phyloP scores from a whole-genome alignment of 2,888 invertebrate genomes.

The Scaptomyza polygonia region DNA sequence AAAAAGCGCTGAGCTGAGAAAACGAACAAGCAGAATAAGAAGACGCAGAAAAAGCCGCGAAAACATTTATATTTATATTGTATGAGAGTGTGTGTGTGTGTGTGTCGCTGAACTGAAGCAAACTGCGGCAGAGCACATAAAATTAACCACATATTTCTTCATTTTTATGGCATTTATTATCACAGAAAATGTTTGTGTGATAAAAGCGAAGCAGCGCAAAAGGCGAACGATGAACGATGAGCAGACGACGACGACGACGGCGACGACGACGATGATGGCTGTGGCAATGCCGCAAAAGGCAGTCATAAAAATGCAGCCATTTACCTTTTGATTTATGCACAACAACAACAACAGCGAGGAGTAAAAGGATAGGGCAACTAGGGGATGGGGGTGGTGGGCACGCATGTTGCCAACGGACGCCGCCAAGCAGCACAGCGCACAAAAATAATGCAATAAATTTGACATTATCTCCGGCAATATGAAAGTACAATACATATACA shows the following conservation, averaged over 20 bases:
- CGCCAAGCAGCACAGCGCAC: conserved; percentile 50
- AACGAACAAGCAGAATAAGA: conserved; percentile 37
- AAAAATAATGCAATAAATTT: conserved; percentile 79
- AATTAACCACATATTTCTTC: conserved; percentile 83
- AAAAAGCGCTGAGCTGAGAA: conserved; percentile 54
- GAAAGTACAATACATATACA: conserved; percentile 43
- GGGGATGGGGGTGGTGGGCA: conserved; percentile 15
- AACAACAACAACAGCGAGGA: conserved; percentile 48
- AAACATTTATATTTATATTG: conserved; percentile 61
- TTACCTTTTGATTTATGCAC: conserved; percentile 82
- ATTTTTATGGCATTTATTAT: conserved; percentile 83
- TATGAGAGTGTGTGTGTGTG: not conserved
- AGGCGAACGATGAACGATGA: conserved; percentile 43
- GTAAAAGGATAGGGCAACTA: conserved; percentile 6
- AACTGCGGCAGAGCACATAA: conserved; percentile 71
- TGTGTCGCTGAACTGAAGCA: conserved; percentile 3
- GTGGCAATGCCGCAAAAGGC: conserved; percentile 64
- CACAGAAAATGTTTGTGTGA: conserved; percentile 80
- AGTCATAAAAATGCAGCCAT: conserved; percentile 81
- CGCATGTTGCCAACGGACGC: conserved; percentile 46
- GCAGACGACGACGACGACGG: conserved; percentile 30
- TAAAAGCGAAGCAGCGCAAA: conserved; percentile 74
- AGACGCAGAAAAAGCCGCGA: conserved; percentile 65
- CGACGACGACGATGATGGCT: conserved; percentile 34
- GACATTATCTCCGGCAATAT: conserved; percentile 78